Evolutionary conservation across 2,113 vertebrate genomes (phyloP).

Genomic region (Prietella phreatophila): DNA sequence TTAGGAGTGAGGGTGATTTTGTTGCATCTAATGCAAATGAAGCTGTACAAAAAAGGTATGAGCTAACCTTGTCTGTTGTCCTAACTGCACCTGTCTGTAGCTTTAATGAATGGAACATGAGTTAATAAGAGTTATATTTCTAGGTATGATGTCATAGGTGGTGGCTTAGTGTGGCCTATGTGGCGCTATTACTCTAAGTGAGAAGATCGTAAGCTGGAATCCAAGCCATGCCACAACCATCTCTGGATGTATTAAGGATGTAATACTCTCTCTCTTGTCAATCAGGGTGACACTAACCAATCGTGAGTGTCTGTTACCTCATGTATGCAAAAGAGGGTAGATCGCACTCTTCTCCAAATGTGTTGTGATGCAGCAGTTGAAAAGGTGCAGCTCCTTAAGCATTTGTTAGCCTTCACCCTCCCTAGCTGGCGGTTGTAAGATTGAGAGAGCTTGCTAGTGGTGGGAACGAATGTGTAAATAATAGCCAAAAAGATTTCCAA

Average conservation of each 20-base stretch:
- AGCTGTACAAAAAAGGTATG: too few species aligned
- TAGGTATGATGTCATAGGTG: neutral
- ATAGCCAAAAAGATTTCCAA: neutral
- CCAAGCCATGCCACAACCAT: neutral
- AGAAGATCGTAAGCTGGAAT: neutral
- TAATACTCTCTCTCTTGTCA: neutral
- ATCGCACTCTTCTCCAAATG: neutral
- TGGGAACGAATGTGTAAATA: neutral
- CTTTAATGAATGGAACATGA: neutral
- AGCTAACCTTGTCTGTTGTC: neutral
- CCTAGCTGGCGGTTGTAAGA: neutral
- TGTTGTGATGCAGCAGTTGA: neutral
- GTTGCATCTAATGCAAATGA: neutral
- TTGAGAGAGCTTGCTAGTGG: neutral
- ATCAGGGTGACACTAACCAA: neutral
- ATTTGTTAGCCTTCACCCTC: neutral
- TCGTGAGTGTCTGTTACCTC: neutral
- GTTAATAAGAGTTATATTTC: neutral
- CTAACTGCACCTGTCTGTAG: neutral
- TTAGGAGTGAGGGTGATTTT: neutral
- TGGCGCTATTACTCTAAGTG: neutral
- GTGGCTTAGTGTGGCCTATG: too few species aligned
- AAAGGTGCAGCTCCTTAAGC: too few species aligned
- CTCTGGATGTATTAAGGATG: neutral
- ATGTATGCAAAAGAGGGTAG: neutral